Conservation (phyloP, 1,140 invertebrate species). For the Leptinotarsa undecemlineata region DNA sequence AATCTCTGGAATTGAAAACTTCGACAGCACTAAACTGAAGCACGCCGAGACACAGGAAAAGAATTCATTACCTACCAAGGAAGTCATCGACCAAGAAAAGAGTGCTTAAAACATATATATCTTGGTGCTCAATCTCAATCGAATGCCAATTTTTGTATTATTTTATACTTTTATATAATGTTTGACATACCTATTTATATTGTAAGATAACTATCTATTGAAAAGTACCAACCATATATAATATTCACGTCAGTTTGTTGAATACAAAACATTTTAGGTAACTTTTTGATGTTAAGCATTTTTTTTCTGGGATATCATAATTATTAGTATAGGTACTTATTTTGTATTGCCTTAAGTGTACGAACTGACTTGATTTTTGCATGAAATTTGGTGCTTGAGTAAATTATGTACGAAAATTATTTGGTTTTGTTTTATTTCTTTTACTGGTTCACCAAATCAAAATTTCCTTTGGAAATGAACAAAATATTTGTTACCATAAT, state of each 20-base stretch:
- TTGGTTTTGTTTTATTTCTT: not conserved
- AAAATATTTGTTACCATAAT: no score
- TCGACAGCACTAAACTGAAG: conserved; percentile 82
- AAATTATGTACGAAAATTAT: conserved; percentile 35
- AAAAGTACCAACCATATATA: conserved; percentile 23
- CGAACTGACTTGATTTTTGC: conserved; percentile 44
- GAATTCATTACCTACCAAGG: conserved; percentile 81
- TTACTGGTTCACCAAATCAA: no score
- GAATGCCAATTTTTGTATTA: conserved; percentile 46
- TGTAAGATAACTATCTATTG: conserved; percentile 31
- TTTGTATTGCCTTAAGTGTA: conserved; percentile 30
- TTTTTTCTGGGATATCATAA: conserved; percentile 27
- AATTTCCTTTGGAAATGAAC: no score
- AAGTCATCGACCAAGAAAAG: conserved; percentile 74
- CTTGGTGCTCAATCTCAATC: conserved; percentile 37
- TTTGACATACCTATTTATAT: conserved; percentile 46
- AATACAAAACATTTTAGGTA: conserved; percentile 19
- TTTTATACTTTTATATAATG: conserved; percentile 51
- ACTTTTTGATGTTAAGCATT: conserved; percentile 14
- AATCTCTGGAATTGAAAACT: conserved; percentile 86
- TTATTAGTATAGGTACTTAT: conserved; percentile 37
- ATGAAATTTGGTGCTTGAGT: conserved; percentile 50
- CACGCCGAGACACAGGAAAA: conserved; percentile 89
- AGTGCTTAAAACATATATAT: conserved; percentile 45
- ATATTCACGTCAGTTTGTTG: conserved; percentile 28